Conservation (phyloP, 2,888 invertebrate genomes). For the Plagodis dolabraria region DNA sequence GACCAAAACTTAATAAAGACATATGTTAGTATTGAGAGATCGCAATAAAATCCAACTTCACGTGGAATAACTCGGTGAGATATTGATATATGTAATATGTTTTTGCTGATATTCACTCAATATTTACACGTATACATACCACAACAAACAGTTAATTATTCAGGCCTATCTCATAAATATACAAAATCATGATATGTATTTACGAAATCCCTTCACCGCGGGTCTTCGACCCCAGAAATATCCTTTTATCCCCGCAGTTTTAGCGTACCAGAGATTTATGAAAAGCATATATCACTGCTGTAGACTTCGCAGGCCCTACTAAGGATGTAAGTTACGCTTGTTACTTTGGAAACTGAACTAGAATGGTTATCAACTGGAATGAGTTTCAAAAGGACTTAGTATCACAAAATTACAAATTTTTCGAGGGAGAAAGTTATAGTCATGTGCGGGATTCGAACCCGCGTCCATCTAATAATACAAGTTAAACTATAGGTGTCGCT, state of each 20-base stretch:
- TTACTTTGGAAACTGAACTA: conserved; percentile 10
- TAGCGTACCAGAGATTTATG: conserved; percentile 62
- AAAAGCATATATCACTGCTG: conserved; percentile 61
- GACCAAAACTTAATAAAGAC: too few species aligned
- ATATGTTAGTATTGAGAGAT: too few species aligned
- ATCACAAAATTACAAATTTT: too few species aligned
- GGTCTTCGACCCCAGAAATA: conserved; percentile 43
- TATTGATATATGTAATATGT: neutral
- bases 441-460: too few species aligned
- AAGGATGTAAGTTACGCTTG: conserved; percentile 29
- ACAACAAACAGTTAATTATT: conserved; percentile 6
- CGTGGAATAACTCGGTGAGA: neutral
- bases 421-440: too few species aligned
- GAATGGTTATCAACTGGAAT: too few species aligned
- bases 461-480: too few species aligned
- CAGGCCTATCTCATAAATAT: conserved; percentile 14
- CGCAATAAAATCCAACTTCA: too few species aligned
- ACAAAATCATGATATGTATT: conserved; percentile 29
- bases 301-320: conserved; percentile 47
- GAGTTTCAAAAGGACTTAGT: too few species aligned
- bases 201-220: conserved; percentile 34
- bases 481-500: too few species aligned
- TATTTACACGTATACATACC: neutral
- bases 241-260: conserved; percentile 55
- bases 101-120: neutral